These are phyloP conservation scores for Cryptoprocta ferox DNA, from an alignment of 2,797 vertebrate genomes.

Conservation along the genomic window DNA sequence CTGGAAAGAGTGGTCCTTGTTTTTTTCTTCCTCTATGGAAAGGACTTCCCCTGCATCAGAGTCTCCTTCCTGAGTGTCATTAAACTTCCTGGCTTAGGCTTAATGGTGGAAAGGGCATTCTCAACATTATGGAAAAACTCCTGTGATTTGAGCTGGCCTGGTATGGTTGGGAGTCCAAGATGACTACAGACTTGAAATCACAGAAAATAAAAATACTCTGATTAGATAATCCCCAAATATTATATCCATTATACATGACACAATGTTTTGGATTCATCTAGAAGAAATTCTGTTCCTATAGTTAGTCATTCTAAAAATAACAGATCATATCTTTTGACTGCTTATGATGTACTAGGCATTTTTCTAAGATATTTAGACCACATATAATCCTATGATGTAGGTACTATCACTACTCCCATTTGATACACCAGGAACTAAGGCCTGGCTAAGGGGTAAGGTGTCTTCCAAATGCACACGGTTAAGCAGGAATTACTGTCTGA, in stretches of 20 bases:
- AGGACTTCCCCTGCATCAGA: background rate
- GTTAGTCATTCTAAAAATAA: constrained; percentile 17
- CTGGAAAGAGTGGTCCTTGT: background rate
- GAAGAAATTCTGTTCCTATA: background rate
- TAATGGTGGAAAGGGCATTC: background rate
- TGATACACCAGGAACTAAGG: background rate
- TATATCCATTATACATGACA: background rate
- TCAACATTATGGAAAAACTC: background rate
- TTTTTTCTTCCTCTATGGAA: background rate
- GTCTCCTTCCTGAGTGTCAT: background rate
- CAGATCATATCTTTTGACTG: background rate
- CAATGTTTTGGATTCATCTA: background rate
- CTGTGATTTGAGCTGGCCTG: background rate
- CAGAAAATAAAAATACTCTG: background rate
- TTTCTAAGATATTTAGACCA: constrained; percentile 18
- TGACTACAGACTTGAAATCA: background rate
- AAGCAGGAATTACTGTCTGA: background rate
- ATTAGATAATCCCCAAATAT: background rate
- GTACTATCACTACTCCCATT: background rate
- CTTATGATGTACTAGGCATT: background rate
- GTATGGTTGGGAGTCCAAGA: background rate
- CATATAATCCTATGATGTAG: background rate
- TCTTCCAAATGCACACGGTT: background rate
- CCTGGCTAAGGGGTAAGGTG: background rate
- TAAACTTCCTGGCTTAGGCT: background rate